Evolutionary conservation across 2,888 invertebrate species (phyloP), one percentile per base, ranked within the genome.

Genomic region (Temnothorax unifasciatus): DNA sequence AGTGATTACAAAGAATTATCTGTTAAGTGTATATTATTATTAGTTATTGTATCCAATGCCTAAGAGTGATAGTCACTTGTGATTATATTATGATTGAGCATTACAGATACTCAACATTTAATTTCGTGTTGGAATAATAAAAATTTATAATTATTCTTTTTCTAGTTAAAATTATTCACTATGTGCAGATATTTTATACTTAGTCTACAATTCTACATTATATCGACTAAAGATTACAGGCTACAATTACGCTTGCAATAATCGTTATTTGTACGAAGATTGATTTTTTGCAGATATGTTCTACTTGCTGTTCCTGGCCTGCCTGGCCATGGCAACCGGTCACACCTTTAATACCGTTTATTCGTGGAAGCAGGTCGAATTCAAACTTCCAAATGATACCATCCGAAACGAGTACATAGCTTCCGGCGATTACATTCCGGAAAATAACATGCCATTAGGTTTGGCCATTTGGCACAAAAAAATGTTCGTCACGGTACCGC

Each of bases 401-500:
- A 75, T 93, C 71, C 91, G 91, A 73, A 83, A 91, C 44, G 85
- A 89, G 9, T 91, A 91, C 47, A 95, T 97, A 59, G 95, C 95
- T 47, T 95, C 95, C 73, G 96, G 96, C 86, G 95, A 95, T 85
- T 97, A 97, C 91, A 96, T 97, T 54, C 97, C 96, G 13, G 96
- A 96, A 92, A 97, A 97, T 93, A 97, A 97, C 91, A 95, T 97
- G 6, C 97, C 97, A 0, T 96, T 97, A 95, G 97, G 97, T 0
- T 95, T 96, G 0, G 96, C 96, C 79, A 95, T 96, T 11, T 97
- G 97, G 93, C 95, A 95, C 0, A 96, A 97, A 87, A 96, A 97
- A 87, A 92, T 97, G 3, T 97, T 97, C 90, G 93, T 97, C 3
- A 97, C 97, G 0, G 95, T 98, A 54, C 98, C 98, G 0, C 95